Evolutionary conservation across 2,797 vertebrate species (phyloP).

Genomic region (Artibeus jamaicensis): DNA sequence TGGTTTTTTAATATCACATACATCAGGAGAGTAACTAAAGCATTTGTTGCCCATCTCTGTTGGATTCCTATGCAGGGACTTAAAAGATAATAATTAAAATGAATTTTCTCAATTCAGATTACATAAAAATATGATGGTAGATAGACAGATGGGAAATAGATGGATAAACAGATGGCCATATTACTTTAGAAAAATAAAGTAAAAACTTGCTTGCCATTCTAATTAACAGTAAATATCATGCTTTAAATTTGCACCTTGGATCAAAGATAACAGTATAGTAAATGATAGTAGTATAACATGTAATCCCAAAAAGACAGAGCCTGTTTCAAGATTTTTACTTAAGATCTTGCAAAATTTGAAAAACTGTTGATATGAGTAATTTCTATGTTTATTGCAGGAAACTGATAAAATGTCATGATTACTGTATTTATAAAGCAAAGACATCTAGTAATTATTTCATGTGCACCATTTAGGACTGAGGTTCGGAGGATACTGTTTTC

Average conservation of each 20-base stretch:
- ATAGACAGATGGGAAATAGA: slow-evolving; percentile 63
- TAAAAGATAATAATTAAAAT: slow-evolving; percentile 59
- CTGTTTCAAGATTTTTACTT: slow-evolving; percentile 24
- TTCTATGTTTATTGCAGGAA: background rate
- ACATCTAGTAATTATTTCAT: background rate
- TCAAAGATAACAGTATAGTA: background rate
- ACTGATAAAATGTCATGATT: background rate
- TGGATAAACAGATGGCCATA: slow-evolving; percentile 65
- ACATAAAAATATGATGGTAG: slow-evolving; percentile 62
- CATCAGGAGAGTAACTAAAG: slow-evolving; percentile 12
- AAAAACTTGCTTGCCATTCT: slow-evolving; percentile 58
- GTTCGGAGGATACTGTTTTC: background rate
- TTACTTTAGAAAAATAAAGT: slow-evolving; percentile 59
- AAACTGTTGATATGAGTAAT: background rate
- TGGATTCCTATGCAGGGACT: slow-evolving; percentile 40
- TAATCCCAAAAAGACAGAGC: background rate
- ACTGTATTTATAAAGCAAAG: slow-evolving; percentile 15
- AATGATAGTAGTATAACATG: background rate
- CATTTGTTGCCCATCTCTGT: slow-evolving; percentile 17
- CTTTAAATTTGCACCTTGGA: slow-evolving; percentile 49
- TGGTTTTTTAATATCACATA: slow-evolving; percentile 51
- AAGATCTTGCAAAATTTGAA: background rate
- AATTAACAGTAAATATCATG: slow-evolving; percentile 40
- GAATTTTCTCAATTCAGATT: slow-evolving; percentile 55
- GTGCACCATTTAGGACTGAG: background rate